Base-by-base conservation (phyloP, 2,797 vertebrate species). In the Sebastes paucispinis region DNA sequence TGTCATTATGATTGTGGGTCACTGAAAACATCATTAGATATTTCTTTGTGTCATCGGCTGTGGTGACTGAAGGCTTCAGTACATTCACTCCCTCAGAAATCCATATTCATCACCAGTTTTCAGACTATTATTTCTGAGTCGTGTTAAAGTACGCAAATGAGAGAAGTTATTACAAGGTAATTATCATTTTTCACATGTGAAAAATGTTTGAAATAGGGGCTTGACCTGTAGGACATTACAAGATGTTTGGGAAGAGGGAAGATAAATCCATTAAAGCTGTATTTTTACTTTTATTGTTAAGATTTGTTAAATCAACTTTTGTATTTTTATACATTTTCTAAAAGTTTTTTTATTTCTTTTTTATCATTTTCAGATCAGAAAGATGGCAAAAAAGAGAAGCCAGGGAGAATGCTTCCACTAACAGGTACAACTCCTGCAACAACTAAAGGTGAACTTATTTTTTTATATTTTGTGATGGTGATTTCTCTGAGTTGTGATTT, bases 361-460 rank as follows among this genome's bases (percentile, higher is more conserved):
- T 50, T 1, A 18, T 65, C 11, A 14, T 83, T 89, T 95, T 88
- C 90, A 98, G 98, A 97, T 94, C 96, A 95, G 85, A 98, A 96
- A 95, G 96, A 95, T 85, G 89, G 92, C 81, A 97, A 95, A 95
- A 97, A 97, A 89, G 97, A 98, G 74, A 97, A 96, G 92, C 81
- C 94, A 71, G 96, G 94, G 80, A 96, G 95, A 89, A 93, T 93
- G 82, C 82, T 93, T 85, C 86, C 95, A 31, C 90, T 95, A 84
- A 85, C 94, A 81, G 95, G 92, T 87, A 78, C 77, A 43, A 82
- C 65, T 4, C 84, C 94, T n/a, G 88, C 94, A 85, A 82, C 93
- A 57, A 85, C 89, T 80, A 96, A 93, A 95, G 96, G 96, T 97
- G 90, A 81, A 25, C 4, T 8, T 63, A 27, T 20, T 8, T 2